Evolutionary conservation across 1,140 invertebrate genomes (phyloP).

Genomic region (Solenopsis invicta): DNA sequence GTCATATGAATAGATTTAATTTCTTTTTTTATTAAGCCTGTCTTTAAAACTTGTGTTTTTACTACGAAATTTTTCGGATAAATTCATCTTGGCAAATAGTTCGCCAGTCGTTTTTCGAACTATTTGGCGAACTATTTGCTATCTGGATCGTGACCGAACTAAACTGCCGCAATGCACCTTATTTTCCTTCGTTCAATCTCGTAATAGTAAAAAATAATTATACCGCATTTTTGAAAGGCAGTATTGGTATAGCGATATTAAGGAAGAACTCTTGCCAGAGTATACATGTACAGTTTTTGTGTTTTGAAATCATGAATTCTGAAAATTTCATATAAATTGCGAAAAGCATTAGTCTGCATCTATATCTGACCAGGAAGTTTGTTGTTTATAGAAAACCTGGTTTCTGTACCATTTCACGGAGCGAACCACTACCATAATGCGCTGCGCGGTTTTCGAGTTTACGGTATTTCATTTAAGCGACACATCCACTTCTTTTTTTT

Average conservation of each 20-base stretch:
- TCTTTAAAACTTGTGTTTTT: not conserved
- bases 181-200: not conserved
- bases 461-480: conserved; percentile 57
- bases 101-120: conserved; percentile 2
- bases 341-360: not conserved
- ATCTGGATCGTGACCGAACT: conserved; percentile 3
- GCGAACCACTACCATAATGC: conserved; percentile 21
- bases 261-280: not conserved
- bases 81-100: conserved; percentile 16
- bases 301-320: not conserved
- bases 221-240: not conserved
- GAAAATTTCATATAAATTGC: conserved; percentile 8
- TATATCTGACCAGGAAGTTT: not conserved
- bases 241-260: not conserved
- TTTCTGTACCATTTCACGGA: not conserved
- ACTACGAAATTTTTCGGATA: not conserved
- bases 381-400: conserved; percentile 17
- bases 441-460: conserved; percentile 35
- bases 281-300: not conserved
- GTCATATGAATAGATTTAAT: not conserved
- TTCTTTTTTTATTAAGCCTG: not conserved
- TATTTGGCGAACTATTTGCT: conserved; percentile 3
- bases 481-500: not conserved
- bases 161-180: not conserved
- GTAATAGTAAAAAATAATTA: not conserved